Percentiles rank a stretch among this genome's conserved stretches.
Conservation (phyloP, 1,140 invertebrate species). For the Samia ricini region DNA sequence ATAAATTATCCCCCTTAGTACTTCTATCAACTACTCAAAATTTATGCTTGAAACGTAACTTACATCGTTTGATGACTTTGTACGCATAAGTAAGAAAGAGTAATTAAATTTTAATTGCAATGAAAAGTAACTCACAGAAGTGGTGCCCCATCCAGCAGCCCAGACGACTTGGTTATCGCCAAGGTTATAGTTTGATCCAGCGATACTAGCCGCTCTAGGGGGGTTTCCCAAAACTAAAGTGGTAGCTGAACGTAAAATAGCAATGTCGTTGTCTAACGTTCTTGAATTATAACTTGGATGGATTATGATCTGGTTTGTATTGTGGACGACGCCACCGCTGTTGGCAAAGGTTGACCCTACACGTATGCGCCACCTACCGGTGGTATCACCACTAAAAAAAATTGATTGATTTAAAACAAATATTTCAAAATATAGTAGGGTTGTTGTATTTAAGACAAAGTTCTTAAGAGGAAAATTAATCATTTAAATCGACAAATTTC, state of each 20-base stretch:
- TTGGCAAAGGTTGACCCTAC: conserved; percentile 27
- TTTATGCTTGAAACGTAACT: neutral
- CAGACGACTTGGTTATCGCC: neutral
- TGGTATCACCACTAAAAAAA: conserved; percentile 33
- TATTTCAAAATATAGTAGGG: too few relatives aligned
- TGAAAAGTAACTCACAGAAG: neutral
- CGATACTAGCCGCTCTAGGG: neutral
- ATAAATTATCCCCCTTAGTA: neutral
- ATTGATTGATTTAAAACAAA: neutral
- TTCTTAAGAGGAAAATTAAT: too few relatives aligned
- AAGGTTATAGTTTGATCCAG: conserved; percentile 2
- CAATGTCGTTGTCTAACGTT: conserved; percentile 81
- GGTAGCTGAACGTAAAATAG: conserved; percentile 29
- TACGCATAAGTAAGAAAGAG: too few relatives aligned
- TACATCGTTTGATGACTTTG: too few relatives aligned
- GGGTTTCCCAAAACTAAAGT: conserved; percentile 5
- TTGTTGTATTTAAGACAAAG: too few relatives aligned
- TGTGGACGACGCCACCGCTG: conserved; percentile 25
- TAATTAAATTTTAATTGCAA: neutral
- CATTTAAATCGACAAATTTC: too few relatives aligned
- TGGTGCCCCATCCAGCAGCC: conserved; percentile 3
- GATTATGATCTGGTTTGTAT: conserved; percentile 27
- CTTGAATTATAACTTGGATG: conserved; percentile 77
- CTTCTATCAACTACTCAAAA: neutral
- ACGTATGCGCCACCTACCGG: conserved; percentile 30